These are phyloP conservation scores for Lasioglossum morio DNA, from an alignment of 2,888 invertebrate genomes.

Conservation along the genomic window DNA sequence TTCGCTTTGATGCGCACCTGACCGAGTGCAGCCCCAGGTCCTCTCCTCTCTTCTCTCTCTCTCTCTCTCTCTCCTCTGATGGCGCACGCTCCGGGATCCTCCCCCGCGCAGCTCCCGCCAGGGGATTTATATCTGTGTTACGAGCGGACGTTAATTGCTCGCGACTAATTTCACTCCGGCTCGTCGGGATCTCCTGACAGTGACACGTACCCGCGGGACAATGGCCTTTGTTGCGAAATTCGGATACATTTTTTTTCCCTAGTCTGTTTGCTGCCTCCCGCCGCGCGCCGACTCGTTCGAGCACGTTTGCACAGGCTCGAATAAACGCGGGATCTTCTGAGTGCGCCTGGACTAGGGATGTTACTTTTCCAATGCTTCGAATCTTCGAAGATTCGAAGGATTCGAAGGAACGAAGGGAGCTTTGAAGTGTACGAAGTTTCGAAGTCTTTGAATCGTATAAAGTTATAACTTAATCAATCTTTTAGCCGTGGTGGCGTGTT, in stretches of 20 bases:
- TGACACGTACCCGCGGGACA: constrained; percentile 52
- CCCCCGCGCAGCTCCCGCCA: not conserved
- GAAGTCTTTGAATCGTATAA: too few relatives aligned
- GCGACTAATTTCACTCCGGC: constrained; percentile 56
- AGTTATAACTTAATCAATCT: too few relatives aligned
- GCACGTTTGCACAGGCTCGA: too few relatives aligned
- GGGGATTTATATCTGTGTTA: constrained; percentile 56
- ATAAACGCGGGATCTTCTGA: too few relatives aligned
- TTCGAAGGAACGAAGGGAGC: too few relatives aligned
- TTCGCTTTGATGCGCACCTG: constrained; percentile 65
- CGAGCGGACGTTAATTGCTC: constrained; percentile 58
- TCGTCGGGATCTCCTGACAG: constrained; percentile 49
- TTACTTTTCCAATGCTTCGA: too few relatives aligned
- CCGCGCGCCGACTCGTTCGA: not conserved
- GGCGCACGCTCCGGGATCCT: not conserved
- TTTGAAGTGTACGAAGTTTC: too few relatives aligned
- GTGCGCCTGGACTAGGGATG: too few relatives aligned
- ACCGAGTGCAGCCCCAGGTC: constrained; percentile 31
- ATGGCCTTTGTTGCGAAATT: constrained; percentile 41
- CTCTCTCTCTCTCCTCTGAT: not conserved
- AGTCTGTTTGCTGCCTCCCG: not conserved
- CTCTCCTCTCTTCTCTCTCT: not conserved
- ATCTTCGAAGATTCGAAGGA: too few relatives aligned
- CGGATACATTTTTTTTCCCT: constrained; percentile 36
- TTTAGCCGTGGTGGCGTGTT: too few relatives aligned